Conservation (phyloP, 2,113 vertebrate genomes). For the Oophaga pumilio region DNA sequence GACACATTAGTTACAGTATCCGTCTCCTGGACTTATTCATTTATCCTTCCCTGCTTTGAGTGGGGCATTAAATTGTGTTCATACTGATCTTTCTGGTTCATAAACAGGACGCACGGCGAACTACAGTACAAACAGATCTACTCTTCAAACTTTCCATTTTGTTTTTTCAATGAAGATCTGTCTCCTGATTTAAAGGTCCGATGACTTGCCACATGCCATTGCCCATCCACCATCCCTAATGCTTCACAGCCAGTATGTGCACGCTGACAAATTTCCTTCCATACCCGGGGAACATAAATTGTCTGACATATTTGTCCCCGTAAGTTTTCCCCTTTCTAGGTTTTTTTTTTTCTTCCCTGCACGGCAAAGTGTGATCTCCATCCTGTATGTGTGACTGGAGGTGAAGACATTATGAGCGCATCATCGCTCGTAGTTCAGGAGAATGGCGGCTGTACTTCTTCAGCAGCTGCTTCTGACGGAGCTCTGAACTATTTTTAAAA, state of each 20-base stretch:
- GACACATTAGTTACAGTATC: too few relatives aligned
- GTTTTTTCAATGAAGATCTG: too few relatives aligned
- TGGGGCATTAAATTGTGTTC: too few relatives aligned
- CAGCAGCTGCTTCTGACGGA: constrained; percentile 6
- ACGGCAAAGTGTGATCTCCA: background rate
- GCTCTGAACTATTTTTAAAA: constrained; percentile 42
- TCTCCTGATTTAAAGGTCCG: too few relatives aligned
- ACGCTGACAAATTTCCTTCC: background rate
- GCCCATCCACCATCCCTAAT: too few relatives aligned
- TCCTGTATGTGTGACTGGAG: constrained; percentile 4
- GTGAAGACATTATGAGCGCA: background rate
- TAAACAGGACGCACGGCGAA: too few relatives aligned
- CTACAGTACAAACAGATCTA: too few relatives aligned
- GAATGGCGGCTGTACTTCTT: constrained; percentile 11
- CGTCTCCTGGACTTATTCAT: too few relatives aligned
- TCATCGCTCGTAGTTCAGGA: background rate
- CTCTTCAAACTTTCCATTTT: too few relatives aligned
- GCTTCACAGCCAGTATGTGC: background rate
- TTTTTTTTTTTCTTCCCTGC: background rate
- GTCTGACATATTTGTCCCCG: background rate
- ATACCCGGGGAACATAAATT: background rate
- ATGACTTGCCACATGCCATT: too few relatives aligned
- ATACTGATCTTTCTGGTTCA: too few relatives aligned
- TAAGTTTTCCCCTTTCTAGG: background rate
- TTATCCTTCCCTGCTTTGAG: too few relatives aligned